Base-by-base conservation (phyloP, 2,113 vertebrate genomes). In the Cephalopholis sonnerati region DNA sequence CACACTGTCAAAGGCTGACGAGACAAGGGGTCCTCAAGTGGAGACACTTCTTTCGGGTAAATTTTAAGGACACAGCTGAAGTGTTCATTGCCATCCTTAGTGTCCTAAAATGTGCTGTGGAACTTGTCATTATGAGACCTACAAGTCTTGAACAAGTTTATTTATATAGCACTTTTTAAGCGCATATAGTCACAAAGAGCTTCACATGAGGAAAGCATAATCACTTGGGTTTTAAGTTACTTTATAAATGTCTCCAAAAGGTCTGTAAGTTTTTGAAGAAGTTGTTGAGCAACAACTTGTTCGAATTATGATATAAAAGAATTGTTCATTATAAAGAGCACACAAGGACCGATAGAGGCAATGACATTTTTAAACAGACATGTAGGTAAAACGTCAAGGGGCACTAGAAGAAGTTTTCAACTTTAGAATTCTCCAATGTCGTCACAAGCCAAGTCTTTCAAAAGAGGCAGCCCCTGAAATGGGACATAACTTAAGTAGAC, bases 401-500 rank as follows among this genome's bases (percentile, higher is more conserved):
- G 13, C 46, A 1, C 12, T 3, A 25, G 62, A 57, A 29, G 5
- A 83, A 65, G 68, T 81, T 78, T 74, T 78, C 25, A 59, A 3
- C 57, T 69, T 29, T 64, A 64, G 27, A 79, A 22, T 83, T 64
- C 12, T 68, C 70, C 25, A 50, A 71, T 61, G 25, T 62, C 83
- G 74, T 88, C 65, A 58, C 7, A 74, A 79, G 74, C 54, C 39
- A 61, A 61, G 66, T 53, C 54, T 54, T 76, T 87, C 67, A 81
- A 83, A 76, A 77, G 46, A 82, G 29, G 51, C 11, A 8, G 66
- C 36, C 54, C 41, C 12, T 41, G 61, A 90, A 82, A 79, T 83
- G 88, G 80, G 69, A 81, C 86, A 79, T 53, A 51, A 73, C 41
- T 80, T 85, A 92, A 90, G 78, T 83, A 76, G 77, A 81, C 59